Conservation (phyloP, 2,113 vertebrate species). For the Pelodiscus sinensis region DNA sequence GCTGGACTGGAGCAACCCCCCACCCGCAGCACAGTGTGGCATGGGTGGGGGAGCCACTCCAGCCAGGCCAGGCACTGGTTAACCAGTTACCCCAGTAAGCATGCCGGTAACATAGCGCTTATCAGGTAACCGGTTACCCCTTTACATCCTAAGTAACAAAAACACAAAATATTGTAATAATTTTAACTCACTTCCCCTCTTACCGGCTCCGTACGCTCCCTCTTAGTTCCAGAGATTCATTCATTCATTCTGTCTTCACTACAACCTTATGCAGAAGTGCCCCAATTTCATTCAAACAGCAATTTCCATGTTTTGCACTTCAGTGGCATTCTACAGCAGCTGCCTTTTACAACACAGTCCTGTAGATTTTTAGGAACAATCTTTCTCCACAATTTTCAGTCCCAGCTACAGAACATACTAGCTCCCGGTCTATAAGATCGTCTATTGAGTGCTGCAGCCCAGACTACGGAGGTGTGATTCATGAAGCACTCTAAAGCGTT, state of each 20-base stretch:
- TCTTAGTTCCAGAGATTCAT: background rate
- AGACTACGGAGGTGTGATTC: background rate
- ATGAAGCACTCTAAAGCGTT: background rate
- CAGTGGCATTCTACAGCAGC: background rate
- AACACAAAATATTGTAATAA: background rate
- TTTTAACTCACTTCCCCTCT: background rate
- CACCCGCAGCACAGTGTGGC: too few species aligned
- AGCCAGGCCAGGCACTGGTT: too few species aligned
- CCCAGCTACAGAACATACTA: rapidly evolving
- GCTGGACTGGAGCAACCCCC: too few species aligned
- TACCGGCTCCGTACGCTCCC: background rate
- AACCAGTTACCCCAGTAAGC: too few species aligned
- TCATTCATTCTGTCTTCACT: background rate
- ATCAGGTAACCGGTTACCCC: too few species aligned
- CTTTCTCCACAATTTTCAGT: background rate
- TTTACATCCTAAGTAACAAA: background rate
- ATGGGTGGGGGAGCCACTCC: too few species aligned
- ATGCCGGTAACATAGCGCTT: too few species aligned
- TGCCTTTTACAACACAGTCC: background rate
- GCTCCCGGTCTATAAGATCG: background rate
- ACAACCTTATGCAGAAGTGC: background rate
- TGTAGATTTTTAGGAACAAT: background rate
- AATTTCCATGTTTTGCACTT: background rate
- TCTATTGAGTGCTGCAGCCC: background rate
- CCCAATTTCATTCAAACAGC: rapidly evolving